Evolutionary conservation across 2,888 invertebrate species (phyloP).

Genomic region (Melangyna quadrimaculata): DNA sequence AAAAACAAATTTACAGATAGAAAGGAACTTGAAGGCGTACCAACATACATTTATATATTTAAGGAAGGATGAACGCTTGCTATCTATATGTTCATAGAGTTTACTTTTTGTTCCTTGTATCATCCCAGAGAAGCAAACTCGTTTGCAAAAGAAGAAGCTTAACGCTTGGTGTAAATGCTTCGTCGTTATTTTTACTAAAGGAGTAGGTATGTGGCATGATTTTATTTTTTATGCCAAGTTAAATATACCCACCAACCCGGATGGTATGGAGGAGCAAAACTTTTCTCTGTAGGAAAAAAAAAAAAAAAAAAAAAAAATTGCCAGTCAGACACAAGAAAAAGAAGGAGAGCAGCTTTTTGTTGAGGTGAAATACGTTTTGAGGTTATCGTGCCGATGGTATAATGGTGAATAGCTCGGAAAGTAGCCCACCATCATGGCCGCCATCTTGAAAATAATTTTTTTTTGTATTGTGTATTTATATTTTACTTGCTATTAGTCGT

Average conservation of each 20-base stretch:
- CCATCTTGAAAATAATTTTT: neutral
- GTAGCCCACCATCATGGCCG: neutral
- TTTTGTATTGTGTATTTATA: neutral
- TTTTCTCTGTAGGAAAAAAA: slow-evolving; percentile 27
- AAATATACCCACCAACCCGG: slow-evolving; percentile 27
- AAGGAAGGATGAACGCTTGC: neutral
- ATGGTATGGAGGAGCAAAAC: slow-evolving; percentile 32
- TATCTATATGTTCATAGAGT: neutral
- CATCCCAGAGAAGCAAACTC: neutral
- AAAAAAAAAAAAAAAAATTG: slow-evolving; percentile 4
- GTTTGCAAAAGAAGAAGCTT: slow-evolving; percentile 60
- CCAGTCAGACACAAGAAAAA: slow-evolving; percentile 15
- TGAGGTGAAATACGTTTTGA: slow-evolving; percentile 7
- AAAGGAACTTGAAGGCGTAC: neutral
- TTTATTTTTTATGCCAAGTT: slow-evolving; percentile 52
- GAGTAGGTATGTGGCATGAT: slow-evolving; percentile 43
- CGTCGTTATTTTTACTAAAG: slow-evolving; percentile 56
- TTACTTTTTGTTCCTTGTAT: neutral
- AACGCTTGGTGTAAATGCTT: slow-evolving; percentile 64
- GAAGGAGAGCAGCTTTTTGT: neutral
- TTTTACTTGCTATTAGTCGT: neutral
- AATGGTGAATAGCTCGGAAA: neutral
- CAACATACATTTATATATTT: neutral
- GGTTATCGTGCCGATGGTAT: neutral
- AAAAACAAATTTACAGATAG: slow-evolving; percentile 15